A percentile compares a stretch with the other conserved stretches of the same genome.
Conservation (phyloP, 2,113 vertebrate genomes). For the Gymnorhina tibicen region DNA sequence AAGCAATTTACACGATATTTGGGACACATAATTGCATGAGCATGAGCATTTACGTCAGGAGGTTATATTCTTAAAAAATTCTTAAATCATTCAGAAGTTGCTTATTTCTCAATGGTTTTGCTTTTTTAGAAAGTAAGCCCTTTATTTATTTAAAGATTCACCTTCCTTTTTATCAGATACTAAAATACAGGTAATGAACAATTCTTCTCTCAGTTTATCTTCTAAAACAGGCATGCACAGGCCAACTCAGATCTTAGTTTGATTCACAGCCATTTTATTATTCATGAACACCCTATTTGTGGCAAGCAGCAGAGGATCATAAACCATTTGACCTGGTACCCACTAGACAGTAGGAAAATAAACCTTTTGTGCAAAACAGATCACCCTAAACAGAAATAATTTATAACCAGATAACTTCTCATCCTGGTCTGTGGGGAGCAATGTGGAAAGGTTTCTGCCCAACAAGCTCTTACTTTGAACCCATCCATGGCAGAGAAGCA, state of each 20-base stretch:
- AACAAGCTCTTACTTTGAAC: background rate
- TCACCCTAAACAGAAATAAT: background rate
- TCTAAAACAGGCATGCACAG: background rate
- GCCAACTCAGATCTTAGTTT: background rate
- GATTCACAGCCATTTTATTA: conserved; percentile 14
- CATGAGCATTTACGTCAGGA: background rate
- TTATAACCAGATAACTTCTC: background rate
- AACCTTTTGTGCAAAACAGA: background rate
- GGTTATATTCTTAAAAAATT: background rate
- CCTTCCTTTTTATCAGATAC: background rate
- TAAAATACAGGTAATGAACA: background rate
- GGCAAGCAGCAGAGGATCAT: background rate
- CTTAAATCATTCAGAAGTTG: background rate
- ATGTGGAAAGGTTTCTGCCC: background rate
- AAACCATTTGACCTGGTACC: conserved; percentile 11
- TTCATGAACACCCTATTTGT: background rate
- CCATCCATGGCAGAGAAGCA: background rate
- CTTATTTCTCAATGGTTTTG: background rate
- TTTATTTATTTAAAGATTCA: background rate
- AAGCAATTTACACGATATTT: background rate
- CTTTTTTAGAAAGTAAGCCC: background rate
- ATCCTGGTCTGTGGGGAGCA: background rate
- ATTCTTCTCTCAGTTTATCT: background rate
- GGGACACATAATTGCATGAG: background rate
- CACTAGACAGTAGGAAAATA: background rate